Evolutionary conservation across 1,140 invertebrate genomes (phyloP).

Genomic region (Drosophila elegans): DNA sequence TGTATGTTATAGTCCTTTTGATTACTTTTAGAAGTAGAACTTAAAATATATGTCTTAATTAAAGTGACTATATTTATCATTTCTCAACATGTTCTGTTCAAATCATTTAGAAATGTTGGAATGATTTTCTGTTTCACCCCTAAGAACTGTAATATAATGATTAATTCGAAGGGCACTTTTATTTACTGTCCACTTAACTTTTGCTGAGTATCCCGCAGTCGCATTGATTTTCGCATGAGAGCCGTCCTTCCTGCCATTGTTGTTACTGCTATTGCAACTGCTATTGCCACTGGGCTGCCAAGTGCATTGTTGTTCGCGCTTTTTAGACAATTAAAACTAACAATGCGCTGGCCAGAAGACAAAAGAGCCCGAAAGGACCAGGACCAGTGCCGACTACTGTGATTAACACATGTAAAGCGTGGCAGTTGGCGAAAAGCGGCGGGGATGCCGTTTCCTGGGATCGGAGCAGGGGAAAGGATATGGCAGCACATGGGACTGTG

Average conservation of each 20-base stretch:
- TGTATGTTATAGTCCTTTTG: no score
- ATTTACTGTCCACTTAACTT: conserved; percentile 3
- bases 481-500: conserved; percentile 63
- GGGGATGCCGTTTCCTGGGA: conserved; percentile 25
- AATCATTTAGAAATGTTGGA: neutral
- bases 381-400: conserved; percentile 69
- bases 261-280: conserved; percentile 40
- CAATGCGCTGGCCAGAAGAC: conserved; percentile 62
- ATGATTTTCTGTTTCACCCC: neutral
- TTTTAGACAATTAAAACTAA: conserved; percentile 82
- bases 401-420: conserved; percentile 83
- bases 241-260: conserved; percentile 20
- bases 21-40: no score
- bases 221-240: conserved; percentile 2
- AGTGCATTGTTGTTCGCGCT: conserved; percentile 63
- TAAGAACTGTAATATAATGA: neutral
- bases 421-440: conserved; percentile 54
- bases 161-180: neutral
- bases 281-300: conserved; percentile 39
- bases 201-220: conserved; percentile 21
- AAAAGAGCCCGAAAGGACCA: conserved; percentile 45
- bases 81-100: neutral
- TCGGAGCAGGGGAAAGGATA: conserved; percentile 29
- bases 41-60: no score
- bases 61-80: no score